Percentiles rank a stretch among this genome's conserved stretches.
phyloP scores from a whole-genome alignment of 2,888 invertebrate species.

The Nebria salina region DNA sequence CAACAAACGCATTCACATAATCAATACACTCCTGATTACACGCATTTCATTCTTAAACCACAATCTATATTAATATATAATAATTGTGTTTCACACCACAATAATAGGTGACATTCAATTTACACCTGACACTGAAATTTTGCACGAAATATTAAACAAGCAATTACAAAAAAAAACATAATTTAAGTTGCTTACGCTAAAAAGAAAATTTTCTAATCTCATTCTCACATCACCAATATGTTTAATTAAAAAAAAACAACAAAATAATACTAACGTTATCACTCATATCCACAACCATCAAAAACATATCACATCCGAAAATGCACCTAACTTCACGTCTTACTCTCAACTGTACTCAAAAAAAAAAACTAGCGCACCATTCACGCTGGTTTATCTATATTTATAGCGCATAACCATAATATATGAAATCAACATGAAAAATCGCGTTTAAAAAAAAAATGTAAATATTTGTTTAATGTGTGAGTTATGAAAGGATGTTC shows the following conservation, averaged over 20 bases:
- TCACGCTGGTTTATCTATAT: neutral
- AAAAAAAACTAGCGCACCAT: neutral
- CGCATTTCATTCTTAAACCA: too few relatives aligned
- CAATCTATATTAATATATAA: too few relatives aligned
- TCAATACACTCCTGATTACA: neutral
- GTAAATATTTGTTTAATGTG: conserved; percentile 41
- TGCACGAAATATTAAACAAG: too few relatives aligned
- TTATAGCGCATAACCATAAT: conserved; percentile 29
- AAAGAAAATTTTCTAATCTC: too few relatives aligned
- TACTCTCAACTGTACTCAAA: neutral
- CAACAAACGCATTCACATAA: conserved; percentile 54
- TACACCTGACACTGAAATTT: too few relatives aligned
- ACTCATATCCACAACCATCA: neutral
- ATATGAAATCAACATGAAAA: conserved; percentile 20
- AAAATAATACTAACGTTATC: neutral
- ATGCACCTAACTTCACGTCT: neutral
- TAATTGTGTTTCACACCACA: too few relatives aligned
- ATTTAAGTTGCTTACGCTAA: too few relatives aligned
- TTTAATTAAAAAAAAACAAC: too few relatives aligned
- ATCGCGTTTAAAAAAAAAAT: conserved; percentile 20
- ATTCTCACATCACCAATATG: too few relatives aligned
- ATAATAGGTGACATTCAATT: too few relatives aligned
- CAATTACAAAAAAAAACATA: too few relatives aligned
- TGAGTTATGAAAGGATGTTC: conserved; percentile 29
- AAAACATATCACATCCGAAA: neutral